phyloP scores from a whole-genome alignment of 2,797 vertebrate genomes.

The Parambassis ranga region DNA sequence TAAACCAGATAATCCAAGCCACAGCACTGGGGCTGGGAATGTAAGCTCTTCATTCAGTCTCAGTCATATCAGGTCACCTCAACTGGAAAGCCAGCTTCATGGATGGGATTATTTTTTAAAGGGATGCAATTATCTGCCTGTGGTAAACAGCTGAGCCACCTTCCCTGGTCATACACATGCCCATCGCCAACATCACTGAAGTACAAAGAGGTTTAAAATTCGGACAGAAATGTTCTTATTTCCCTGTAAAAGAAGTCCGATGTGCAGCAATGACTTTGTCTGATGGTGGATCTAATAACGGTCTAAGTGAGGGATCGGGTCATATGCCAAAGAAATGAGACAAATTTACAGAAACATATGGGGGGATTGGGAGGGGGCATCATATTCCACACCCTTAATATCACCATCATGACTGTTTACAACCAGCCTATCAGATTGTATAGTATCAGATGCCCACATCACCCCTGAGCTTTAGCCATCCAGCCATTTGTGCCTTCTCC shows the following conservation, averaged over 20 bases:
- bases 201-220: background rate
- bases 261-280: background rate
- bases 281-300: background rate
- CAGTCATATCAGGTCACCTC: conserved; percentile 14
- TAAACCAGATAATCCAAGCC: conserved; percentile 1
- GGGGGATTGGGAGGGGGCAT: background rate
- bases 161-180: background rate
- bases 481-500: conserved; percentile 83
- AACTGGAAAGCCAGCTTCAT: conserved; percentile 6
- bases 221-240: background rate
- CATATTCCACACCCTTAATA: background rate
- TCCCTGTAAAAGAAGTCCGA: background rate
- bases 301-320: background rate
- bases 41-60: conserved; percentile 38
- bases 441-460: conserved; percentile 32
- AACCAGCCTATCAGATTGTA: conserved; percentile 55
- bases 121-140: background rate
- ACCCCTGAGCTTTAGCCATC: conserved; percentile 80
- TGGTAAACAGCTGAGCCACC: background rate
- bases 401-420: conserved; percentile 45
- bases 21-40: conserved; percentile 43
- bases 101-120: background rate
- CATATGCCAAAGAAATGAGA: conserved; percentile 56
- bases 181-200: background rate
- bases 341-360: background rate